Evolutionary conservation across 2,113 vertebrate species (phyloP).

Genomic region (Sylvietta virens): DNA sequence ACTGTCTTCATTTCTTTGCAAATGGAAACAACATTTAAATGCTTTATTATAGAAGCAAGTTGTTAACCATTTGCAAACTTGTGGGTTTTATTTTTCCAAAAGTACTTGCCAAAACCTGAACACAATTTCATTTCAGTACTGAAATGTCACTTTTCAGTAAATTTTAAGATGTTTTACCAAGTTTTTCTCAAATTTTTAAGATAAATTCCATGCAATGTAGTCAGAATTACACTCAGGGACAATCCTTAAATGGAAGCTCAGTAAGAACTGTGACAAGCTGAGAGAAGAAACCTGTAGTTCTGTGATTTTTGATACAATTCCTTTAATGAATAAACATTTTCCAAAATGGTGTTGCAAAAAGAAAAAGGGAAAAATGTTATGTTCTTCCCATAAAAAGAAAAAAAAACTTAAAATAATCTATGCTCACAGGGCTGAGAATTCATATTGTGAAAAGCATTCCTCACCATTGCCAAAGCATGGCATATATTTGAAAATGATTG

Average conservation of each 20-base stretch:
- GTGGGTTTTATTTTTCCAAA: not conserved
- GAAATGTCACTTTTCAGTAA: constrained; percentile 21
- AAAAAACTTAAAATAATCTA: not conserved
- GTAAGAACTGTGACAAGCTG: not conserved
- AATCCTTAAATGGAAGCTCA: not conserved
- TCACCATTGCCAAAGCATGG: not conserved
- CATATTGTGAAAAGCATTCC: not conserved
- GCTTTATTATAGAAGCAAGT: not conserved
- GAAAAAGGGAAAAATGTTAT: not conserved
- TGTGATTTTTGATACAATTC: not conserved
- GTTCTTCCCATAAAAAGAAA: not conserved
- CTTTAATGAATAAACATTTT: not conserved
- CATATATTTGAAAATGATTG: not conserved
- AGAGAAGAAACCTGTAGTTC: not conserved
- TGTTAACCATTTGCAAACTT: not conserved
- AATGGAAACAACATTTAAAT: not conserved
- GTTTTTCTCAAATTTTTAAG: not conserved
- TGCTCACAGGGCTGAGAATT: not conserved
- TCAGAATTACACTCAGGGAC: not conserved
- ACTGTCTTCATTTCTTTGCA: not conserved
- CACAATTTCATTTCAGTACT: not conserved
- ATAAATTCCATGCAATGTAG: not conserved
- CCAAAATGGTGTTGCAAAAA: not conserved
- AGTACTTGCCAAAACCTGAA: not conserved
- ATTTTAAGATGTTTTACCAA: not conserved